phyloP scores from a whole-genome alignment of 2,113 vertebrate genomes.

The Aspiorhynchus laticeps region DNA sequence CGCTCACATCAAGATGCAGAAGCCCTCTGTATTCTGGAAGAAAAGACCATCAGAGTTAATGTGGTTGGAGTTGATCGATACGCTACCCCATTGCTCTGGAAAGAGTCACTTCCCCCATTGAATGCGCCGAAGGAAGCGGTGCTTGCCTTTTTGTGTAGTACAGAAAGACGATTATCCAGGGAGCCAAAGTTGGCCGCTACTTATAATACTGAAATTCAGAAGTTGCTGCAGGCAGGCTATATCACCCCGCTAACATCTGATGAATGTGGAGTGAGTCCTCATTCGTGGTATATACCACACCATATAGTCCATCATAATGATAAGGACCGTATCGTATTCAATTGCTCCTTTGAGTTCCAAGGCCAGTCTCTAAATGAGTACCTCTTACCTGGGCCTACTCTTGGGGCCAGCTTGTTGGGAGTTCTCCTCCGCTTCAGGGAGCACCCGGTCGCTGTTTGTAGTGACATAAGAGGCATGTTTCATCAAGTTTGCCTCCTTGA shows the following conservation, averaged over 20 bases:
- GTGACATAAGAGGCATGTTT: slow-evolving; percentile 36
- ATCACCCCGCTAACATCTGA: not conserved
- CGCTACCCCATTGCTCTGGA: not conserved
- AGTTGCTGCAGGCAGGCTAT: not conserved
- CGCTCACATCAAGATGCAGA: not conserved
- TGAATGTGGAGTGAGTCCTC: not conserved
- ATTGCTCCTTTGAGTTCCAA: slow-evolving; percentile 23
- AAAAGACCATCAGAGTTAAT: not conserved
- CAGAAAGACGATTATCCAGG: not conserved
- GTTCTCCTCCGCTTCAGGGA: slow-evolving; percentile 31
- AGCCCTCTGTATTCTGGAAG: not conserved
- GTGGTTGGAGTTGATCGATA: not conserved
- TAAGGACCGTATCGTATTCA: too few relatives aligned
- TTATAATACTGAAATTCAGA: not conserved
- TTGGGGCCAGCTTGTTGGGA: slow-evolving; percentile 28
- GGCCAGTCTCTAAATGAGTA: slow-evolving; percentile 22
- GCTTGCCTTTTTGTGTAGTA: not conserved
- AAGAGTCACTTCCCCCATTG: not conserved
- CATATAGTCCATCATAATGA: too few relatives aligned
- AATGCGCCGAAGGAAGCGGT: not conserved
- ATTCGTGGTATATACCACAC: too few relatives aligned
- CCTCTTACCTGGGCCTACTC: slow-evolving; percentile 33
- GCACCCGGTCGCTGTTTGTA: slow-evolving; percentile 8
- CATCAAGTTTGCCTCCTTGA: slow-evolving; percentile 34
- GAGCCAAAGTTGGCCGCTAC: not conserved